Evolutionary conservation across 2,113 vertebrate species (phyloP).

Genomic region (Scomber colias): DNA sequence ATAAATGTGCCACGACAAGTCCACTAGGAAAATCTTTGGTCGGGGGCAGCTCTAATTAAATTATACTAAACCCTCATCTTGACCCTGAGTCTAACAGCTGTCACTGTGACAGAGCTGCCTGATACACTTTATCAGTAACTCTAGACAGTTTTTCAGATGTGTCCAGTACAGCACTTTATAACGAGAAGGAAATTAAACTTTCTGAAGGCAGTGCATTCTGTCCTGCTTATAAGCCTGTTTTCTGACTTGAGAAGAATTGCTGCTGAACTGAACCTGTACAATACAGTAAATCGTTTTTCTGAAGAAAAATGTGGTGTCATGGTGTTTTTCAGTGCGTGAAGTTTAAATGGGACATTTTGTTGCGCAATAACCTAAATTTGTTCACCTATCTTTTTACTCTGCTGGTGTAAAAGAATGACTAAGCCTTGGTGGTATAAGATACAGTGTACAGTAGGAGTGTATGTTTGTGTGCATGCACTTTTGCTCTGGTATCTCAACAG

Average conservation of each 20-base stretch:
- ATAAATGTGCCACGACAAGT: no score
- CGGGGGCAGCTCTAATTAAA: no score
- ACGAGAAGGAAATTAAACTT: neutral
- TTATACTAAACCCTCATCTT: neutral
- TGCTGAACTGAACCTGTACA: neutral
- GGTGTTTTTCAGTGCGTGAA: slow-evolving; percentile 40
- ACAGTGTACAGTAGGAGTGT: neutral
- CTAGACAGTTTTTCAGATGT: neutral
- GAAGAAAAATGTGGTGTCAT: slow-evolving; percentile 22
- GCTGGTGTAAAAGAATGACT: slow-evolving; percentile 7
- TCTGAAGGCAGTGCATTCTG: neutral
- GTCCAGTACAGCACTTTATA: neutral
- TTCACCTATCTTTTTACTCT: slow-evolving; percentile 10
- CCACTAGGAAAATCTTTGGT: no score
- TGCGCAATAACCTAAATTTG: slow-evolving; percentile 36
- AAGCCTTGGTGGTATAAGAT: neutral
- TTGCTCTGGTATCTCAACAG: slow-evolving; percentile 25
- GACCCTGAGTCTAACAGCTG: neutral
- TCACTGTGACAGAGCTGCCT: neutral
- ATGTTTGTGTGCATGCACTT: neutral
- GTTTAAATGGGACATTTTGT: slow-evolving; percentile 45
- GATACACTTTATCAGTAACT: neutral
- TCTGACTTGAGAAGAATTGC: neutral
- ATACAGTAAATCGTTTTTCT: slow-evolving; percentile 6
- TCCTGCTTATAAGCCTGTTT: slow-evolving; percentile 11